Evolutionary conservation across 2,888 invertebrate genomes (phyloP), one percentile per base, ranked within the genome.

Genomic region (Stenodera caucasica): DNA sequence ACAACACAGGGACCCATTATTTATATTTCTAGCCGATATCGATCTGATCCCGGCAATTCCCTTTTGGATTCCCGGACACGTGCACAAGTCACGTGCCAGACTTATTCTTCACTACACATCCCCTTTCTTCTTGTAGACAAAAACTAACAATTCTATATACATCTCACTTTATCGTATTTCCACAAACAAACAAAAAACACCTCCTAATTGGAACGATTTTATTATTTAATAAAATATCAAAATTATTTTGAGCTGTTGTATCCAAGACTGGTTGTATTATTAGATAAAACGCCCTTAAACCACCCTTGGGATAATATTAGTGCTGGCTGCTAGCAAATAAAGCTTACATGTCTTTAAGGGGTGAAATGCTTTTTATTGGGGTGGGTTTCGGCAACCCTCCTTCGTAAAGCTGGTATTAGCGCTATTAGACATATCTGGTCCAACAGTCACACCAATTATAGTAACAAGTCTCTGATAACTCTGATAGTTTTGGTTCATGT

Each of bases 271-370:
- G 70, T 45, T 21, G 1, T 71, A 65, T 73, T n/a, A 75, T 75
- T 77, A 75, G 74, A 76, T 75, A 73, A 72, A 74, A 72, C 68
- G 68, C 70, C 70, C 68, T 70, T 68, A 68, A 68, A 68, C 65
- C 73, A 75, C 77, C 75, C 76, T 52, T 55, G 74, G 75, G 77
- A 76, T 76, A 77, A 77, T 77, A 77, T 76, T 77, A 77, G 77
- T 75, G 73, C 73, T 69, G 62, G 70, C 62, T 66, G 67, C 70
- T 70, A 71, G 70, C 76, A 76, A 77, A 76, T 75, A 75, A 74
- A 75, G 74, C 76, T 73, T 73, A 73, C 73, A 72, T 69, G 70
- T 68, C 65, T 61, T 64, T 63, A 26, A 12, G 35, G 30, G 26
- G n/a, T n/a, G n/a, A n/a, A n/a, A n/a, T n/a, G n/a, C n/a, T n/a